These are phyloP conservation scores for Temnothorax rugatulus DNA, from an alignment of 2,888 invertebrate species.

Conservation along the genomic window DNA sequence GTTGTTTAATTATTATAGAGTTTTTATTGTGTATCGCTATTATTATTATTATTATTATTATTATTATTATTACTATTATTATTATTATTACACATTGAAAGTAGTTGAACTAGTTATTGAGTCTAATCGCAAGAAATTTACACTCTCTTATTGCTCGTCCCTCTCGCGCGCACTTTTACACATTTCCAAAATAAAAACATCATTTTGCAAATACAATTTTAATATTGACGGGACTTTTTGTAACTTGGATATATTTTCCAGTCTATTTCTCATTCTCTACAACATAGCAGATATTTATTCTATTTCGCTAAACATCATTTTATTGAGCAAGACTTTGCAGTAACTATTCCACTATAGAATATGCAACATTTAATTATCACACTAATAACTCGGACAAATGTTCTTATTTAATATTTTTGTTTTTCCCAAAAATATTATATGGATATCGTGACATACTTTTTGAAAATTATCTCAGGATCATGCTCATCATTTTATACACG, in stretches of 20 bases:
- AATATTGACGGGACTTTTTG: conserved; percentile 9
- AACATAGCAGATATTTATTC: not conserved
- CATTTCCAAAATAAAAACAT: conserved; percentile 3
- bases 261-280: not conserved
- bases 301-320: not conserved
- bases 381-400: conserved; percentile 13
- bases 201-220: conserved; percentile 1
- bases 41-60: conserved; percentile 63
- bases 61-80: not conserved
- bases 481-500: conserved; percentile 32
- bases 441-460: not conserved
- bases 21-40: conserved; percentile 73
- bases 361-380: not conserved
- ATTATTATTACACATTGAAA: conserved; percentile 58
- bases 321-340: not conserved
- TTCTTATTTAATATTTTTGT: not conserved
- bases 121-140: conserved; percentile 72
- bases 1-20: conserved; percentile 59
- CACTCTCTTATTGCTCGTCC: conserved; percentile 62
- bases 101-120: conserved; percentile 79
- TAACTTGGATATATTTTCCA: not conserved
- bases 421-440: not conserved
- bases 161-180: conserved; percentile 39
- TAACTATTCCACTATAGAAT: not conserved
- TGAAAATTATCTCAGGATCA: conserved; percentile 1